These are phyloP conservation scores for Lampris incognitus DNA, from an alignment of 2,113 vertebrate genomes.

Conservation along the genomic window DNA sequence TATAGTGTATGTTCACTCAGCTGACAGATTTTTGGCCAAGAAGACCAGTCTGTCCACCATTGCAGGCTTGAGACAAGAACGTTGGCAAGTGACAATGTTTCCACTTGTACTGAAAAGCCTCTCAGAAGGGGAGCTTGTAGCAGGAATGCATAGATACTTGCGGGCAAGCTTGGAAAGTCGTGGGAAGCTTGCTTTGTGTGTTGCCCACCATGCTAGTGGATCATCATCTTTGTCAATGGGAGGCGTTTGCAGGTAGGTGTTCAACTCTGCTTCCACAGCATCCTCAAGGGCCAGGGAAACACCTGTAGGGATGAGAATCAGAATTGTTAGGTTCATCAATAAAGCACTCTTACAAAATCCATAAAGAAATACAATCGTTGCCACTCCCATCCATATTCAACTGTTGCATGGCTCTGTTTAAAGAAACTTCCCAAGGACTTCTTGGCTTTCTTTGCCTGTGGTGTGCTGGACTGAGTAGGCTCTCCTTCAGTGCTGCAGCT, in stretches of 20 bases:
- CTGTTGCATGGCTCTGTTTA: slow-evolving; percentile 22
- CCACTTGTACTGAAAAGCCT: slow-evolving; percentile 23
- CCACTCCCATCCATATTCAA: background rate
- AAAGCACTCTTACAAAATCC: no score
- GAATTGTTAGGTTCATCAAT: no score
- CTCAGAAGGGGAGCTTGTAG: slow-evolving; percentile 24
- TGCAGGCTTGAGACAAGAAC: slow-evolving; percentile 34
- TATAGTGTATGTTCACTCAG: slow-evolving; percentile 10
- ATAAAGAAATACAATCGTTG: no score
- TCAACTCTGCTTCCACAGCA: slow-evolving; percentile 28
- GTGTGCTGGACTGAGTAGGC: background rate
- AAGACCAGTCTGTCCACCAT: slow-evolving; percentile 39
- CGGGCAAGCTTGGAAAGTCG: slow-evolving; percentile 25
- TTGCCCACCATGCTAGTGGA: slow-evolving; percentile 29
- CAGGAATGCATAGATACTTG: slow-evolving; percentile 29
- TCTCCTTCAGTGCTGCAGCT: slow-evolving; percentile 1
- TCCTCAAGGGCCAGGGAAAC: slow-evolving; percentile 15
- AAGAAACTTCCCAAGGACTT: slow-evolving; percentile 30
- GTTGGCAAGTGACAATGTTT: slow-evolving; percentile 21
- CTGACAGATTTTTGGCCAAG: slow-evolving; percentile 21
- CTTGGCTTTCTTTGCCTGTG: slow-evolving; percentile 25
- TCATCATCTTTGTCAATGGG: slow-evolving; percentile 27
- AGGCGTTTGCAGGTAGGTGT: slow-evolving; percentile 16
- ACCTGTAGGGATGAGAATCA: background rate
- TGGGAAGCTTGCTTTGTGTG: slow-evolving; percentile 31